Evolutionary conservation across 2,113 vertebrate genomes (phyloP).

Genomic region (Brachypodius melanocephalos): DNA sequence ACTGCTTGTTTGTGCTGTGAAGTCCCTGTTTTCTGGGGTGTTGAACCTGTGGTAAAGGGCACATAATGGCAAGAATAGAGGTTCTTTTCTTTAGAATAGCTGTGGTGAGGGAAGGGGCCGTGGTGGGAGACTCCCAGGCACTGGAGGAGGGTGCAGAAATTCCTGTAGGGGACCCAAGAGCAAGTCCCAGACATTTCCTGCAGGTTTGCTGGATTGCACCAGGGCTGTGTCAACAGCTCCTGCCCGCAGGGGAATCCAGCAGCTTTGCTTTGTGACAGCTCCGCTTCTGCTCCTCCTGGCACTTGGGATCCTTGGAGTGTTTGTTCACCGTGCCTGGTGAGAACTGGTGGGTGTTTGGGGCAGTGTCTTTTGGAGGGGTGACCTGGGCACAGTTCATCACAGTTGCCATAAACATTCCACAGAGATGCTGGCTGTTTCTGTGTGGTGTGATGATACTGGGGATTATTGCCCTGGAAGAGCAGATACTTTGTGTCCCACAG

Average conservation of each 20-base stretch:
- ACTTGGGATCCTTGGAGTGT: not conserved
- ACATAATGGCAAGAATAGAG: not conserved
- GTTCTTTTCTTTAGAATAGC: not conserved
- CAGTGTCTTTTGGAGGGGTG: accelerated
- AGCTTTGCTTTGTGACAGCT: not conserved
- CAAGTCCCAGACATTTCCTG: not conserved
- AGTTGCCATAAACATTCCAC: not conserved
- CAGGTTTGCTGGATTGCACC: not conserved
- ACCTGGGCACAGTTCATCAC: not conserved
- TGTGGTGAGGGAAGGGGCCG: not conserved
- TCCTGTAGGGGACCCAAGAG: not conserved
- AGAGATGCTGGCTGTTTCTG: not conserved
- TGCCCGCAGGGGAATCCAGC: accelerated
- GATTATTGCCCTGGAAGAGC: not conserved
- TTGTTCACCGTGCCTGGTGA: not conserved
- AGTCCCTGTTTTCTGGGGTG: not conserved
- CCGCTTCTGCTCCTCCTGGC: not conserved
- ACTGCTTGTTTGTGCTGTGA: not conserved
- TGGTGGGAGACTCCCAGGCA: not conserved
- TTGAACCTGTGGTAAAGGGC: not conserved
- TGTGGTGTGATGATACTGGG: not conserved
- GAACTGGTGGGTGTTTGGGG: accelerated
- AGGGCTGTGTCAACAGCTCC: not conserved
- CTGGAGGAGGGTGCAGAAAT: not conserved
- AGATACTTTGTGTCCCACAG: not conserved